Evolutionary conservation across 2,888 invertebrate species (phyloP), one percentile per base, ranked within the genome.

Genomic region (Acrobeloides nanus): DNA sequence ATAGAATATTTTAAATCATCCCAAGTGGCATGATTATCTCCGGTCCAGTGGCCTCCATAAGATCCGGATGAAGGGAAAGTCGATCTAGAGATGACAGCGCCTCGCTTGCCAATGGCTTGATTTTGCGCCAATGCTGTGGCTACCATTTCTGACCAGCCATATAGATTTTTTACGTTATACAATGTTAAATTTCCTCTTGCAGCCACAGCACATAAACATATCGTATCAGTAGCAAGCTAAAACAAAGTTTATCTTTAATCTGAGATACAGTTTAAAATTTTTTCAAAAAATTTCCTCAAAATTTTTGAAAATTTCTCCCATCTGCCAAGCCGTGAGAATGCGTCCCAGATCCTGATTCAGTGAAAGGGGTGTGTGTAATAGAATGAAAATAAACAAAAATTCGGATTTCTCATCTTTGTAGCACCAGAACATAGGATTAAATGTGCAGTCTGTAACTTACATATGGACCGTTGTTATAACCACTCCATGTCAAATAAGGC

Each of bases 101-200:
- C 73, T 44, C 77, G 61, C 61, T 75, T 73, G 8, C 73, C 74
- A 3, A 67, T 68, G 0, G 72, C 66, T 18, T 50, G 48, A 39
- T 62, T 55, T 18, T 70, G 39, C 35, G 71, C 74, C 26, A 54
- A 80, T 68, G 83, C 81, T 0, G 88, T 87, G 21, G 81, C 81
- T 41, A 83, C 79, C 0, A 85, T 82, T 73, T 89, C 86, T 18
- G 82, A 81, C 59, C 82, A 80, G 1, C 84, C 84, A 71, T 84
- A 86, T 53, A 86, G 40, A 76, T 84, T 87, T 74, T 89, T 87
- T 33, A 85, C 76, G 74, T 87, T 79, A 69, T 84, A 85, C 72
- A 88, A 86, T 12, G 33, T 56, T 53, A 68, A 71, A 31, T 54
- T 41, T 37, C 64, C 61, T 8, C 55, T 51, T 21, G 41, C 49